A percentile compares a stretch with the other conserved stretches of the same genome.
Evolutionary conservation across 2,888 invertebrate species (phyloP).

Genomic region (Pseudococcus viburni): DNA sequence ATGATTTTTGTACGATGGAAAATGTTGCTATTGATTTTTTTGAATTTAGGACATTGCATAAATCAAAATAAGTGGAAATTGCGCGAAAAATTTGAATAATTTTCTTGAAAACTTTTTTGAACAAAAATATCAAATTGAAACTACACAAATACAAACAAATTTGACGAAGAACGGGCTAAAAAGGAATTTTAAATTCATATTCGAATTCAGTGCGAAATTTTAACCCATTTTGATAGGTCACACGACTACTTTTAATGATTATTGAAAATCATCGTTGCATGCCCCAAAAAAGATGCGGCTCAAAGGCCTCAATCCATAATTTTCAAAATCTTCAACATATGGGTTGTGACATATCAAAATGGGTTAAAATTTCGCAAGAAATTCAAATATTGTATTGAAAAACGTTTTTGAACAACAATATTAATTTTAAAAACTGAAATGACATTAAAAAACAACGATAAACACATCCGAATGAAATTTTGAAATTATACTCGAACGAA

Average conservation of each 20-base stretch:
- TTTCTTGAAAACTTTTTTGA: background rate
- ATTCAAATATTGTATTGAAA: background rate
- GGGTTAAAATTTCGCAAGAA: background rate
- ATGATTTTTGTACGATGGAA: background rate
- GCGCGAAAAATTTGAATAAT: background rate
- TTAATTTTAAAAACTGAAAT: background rate
- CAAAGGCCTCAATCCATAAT: too few species aligned
- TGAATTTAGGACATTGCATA: background rate
- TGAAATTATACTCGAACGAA: too few species aligned
- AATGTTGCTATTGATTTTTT: background rate
- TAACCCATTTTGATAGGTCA: background rate
- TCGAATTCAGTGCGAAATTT: conserved; percentile 1
- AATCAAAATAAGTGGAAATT: background rate
- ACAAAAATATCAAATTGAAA: background rate
- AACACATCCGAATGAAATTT: too few species aligned
- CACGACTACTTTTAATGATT: background rate
- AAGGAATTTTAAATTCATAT: background rate
- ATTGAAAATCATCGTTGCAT: background rate
- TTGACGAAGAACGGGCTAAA: background rate
- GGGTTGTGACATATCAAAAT: background rate
- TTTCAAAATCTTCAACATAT: too few species aligned
- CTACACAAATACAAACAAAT: too few species aligned
- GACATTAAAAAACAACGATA: too few species aligned
- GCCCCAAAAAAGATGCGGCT: background rate
- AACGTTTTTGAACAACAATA: background rate